phyloP scores from a whole-genome alignment of 30 jellyfish, hydroid and myxozoan species.

The Cassiopea andromeda region DNA sequence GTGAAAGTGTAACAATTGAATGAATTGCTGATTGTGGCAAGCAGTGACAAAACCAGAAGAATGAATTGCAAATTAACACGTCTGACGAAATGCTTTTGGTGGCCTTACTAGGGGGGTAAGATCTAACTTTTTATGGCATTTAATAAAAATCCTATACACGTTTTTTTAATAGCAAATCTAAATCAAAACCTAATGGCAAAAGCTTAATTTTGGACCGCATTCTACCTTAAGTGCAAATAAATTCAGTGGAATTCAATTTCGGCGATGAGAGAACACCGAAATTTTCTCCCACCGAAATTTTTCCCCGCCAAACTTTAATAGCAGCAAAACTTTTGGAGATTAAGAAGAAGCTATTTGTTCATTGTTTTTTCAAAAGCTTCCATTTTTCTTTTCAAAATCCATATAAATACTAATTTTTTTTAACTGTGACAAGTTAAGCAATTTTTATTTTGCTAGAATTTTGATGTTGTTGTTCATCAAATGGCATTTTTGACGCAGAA shows the following conservation, averaged over 20 bases:
- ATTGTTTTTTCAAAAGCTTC: neutral
- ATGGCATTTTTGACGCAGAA: neutral
- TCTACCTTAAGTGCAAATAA: neutral
- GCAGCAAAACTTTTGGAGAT: neutral
- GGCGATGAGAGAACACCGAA: neutral
- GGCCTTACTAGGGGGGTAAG: no score
- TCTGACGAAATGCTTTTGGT: no score
- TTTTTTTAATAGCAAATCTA: no score
- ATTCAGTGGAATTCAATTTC: neutral
- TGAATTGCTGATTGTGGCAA: no score
- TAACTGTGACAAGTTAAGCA: neutral
- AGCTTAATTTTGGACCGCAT: no score
- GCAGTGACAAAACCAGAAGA: no score
- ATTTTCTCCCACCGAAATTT: neutral
- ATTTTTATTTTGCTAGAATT: neutral
- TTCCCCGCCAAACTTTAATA: neutral
- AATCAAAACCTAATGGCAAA: no score
- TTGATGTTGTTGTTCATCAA: neutral
- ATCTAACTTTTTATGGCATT: no score
- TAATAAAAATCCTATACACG: no score
- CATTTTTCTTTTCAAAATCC: neutral
- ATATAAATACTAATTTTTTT: neutral
- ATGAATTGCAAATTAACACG: no score
- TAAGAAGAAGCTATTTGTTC: neutral
- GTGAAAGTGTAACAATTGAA: no score